Conservation (phyloP, 2,797 vertebrate genomes). For the Mareca penelope region DNA sequence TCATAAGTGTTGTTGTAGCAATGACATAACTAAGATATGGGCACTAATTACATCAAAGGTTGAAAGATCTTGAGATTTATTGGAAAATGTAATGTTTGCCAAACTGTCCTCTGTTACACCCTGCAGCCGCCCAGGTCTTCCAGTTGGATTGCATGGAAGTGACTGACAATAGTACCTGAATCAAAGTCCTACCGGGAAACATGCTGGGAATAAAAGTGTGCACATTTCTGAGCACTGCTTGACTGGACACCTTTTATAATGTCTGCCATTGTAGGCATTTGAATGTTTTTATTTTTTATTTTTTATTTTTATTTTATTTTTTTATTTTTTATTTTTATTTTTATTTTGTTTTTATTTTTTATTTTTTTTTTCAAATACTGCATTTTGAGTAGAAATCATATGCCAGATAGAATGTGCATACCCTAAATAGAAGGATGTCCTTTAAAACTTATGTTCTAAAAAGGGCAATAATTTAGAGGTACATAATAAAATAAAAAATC, state of each 20-base stretch:
- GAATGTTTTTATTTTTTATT: not conserved
- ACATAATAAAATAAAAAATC: not conserved
- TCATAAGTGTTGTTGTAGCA: not conserved
- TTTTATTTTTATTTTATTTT: too few species aligned
- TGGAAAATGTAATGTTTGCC: not conserved
- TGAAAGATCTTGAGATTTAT: not conserved
- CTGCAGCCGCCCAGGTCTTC: not conserved
- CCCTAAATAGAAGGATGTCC: not conserved
- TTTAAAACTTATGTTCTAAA: not conserved
- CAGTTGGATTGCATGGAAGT: not conserved
- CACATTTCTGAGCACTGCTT: not conserved
- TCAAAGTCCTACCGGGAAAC: not conserved
- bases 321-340: too few species aligned
- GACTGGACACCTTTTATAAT: not conserved
- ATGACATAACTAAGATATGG: not conserved
- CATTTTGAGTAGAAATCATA: not conserved
- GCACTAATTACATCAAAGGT: not conserved
- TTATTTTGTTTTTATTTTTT: too few species aligned
- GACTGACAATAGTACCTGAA: not conserved
- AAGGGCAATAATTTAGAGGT: not conserved
- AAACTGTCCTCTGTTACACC: not conserved
- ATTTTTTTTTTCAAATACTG: not conserved
- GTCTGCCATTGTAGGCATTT: not conserved
- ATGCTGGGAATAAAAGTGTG: rapidly evolving
- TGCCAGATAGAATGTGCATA: not conserved